Evolutionary conservation across 2,113 vertebrate genomes (phyloP).

Genomic region (Oncorhynchus mykiss): DNA sequence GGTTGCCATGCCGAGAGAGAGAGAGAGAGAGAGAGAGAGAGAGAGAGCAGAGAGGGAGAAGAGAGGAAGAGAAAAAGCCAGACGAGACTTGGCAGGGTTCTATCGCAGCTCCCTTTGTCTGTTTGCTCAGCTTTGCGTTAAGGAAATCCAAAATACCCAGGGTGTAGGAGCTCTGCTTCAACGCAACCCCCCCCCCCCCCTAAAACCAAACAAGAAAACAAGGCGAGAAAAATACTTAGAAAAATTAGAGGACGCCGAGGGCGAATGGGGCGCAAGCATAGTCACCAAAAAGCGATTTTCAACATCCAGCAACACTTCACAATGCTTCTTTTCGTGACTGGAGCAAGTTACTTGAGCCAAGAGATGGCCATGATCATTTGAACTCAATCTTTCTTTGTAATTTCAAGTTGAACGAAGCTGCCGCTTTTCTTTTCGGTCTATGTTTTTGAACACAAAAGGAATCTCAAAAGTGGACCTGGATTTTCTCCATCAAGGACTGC

Average conservation of each 20-base stretch:
- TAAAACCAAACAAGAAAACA: conserved; percentile 37
- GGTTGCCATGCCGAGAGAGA: conserved; percentile 82
- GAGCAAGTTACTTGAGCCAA: conserved; percentile 26
- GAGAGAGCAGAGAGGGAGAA: conserved; percentile 18
- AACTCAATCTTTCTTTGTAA: conserved; percentile 14
- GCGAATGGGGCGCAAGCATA: conserved; percentile 21
- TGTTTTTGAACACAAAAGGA: conserved; percentile 14
- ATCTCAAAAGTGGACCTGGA: conserved; percentile 16
- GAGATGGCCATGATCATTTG: conserved; percentile 15
- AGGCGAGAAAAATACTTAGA: conserved; percentile 33
- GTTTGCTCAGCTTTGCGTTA: conserved; percentile 87
- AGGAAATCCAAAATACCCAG: conserved; percentile 88
- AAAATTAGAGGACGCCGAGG: conserved; percentile 25
- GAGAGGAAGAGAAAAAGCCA: conserved; percentile 69
- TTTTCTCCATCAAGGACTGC: conserved; percentile 14
- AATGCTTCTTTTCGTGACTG: conserved; percentile 8
- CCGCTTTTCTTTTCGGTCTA: conserved; percentile 1
- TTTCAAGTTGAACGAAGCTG: conserved; percentile 12
- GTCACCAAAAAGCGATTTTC: conserved; percentile 35
- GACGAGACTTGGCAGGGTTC: conserved; percentile 92
- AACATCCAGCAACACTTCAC: conserved; percentile 13
- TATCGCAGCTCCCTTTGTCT: conserved; percentile 92
- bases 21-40: conserved; percentile 46
- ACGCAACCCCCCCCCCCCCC: conserved; percentile 54
- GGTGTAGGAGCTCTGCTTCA: conserved; percentile 65